These are phyloP conservation scores for Aleiodes alternator DNA, from an alignment of 2,888 invertebrate species.

Conservation along the genomic window DNA sequence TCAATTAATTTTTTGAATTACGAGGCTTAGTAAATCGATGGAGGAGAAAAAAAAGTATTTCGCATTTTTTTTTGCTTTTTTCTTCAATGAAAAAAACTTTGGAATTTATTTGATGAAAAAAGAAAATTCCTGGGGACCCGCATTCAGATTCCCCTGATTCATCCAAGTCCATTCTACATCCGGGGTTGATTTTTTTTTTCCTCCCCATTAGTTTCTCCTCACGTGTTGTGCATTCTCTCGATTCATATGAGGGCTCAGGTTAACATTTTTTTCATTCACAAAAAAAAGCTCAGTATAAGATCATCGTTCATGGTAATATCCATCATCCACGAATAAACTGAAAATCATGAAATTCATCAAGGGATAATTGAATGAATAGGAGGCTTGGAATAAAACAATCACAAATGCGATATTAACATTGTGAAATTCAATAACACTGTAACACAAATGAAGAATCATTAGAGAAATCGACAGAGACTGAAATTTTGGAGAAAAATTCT, in stretches of 20 bases:
- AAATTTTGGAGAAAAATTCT: neutral
- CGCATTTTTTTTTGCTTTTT: neutral
- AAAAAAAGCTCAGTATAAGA: slow-evolving; percentile 12
- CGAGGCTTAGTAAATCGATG: slow-evolving; percentile 33
- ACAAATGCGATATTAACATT: neutral
- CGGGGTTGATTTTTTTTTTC: slow-evolving; percentile 34
- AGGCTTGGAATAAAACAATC: neutral
- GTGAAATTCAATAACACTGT: slow-evolving; percentile 22
- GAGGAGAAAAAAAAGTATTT: too few relatives aligned
- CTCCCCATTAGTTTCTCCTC: neutral
- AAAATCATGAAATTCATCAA: neutral
- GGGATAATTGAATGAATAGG: neutral
- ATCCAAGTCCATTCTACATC: slow-evolving; percentile 56
- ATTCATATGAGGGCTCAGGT: neutral
- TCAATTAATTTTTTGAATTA: slow-evolving; percentile 23
- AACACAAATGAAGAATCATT: neutral
- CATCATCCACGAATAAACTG: neutral
- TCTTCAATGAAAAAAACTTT: neutral
- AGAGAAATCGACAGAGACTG: too few relatives aligned
- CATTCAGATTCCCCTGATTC: slow-evolving; percentile 63
- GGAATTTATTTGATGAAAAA: slow-evolving; percentile 7
- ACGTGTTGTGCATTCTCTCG: slow-evolving; percentile 16
- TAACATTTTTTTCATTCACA: slow-evolving; percentile 20
- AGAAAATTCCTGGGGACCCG: slow-evolving; percentile 39
- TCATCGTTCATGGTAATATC: slow-evolving; percentile 5